phyloP scores from a whole-genome alignment of 2,113 vertebrate species.

The Bubo blakistoni region DNA sequence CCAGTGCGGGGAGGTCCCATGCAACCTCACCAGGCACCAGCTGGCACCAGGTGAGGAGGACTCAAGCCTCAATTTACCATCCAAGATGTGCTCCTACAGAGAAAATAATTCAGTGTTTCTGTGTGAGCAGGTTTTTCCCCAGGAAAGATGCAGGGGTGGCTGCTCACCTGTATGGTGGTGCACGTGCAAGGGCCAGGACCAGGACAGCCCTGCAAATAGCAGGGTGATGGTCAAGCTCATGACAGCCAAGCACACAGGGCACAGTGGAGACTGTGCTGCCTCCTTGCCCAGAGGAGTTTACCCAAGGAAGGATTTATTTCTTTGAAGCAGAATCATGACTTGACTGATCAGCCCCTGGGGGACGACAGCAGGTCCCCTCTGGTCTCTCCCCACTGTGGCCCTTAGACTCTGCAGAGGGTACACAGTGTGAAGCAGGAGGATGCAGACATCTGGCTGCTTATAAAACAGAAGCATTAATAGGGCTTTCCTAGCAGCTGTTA shows the following conservation, averaged over 20 bases:
- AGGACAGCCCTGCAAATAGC: background rate
- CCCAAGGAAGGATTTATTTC: background rate
- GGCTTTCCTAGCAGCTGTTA: background rate
- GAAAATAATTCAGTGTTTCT: background rate
- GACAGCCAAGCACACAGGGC: background rate
- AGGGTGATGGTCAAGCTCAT: background rate
- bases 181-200: background rate
- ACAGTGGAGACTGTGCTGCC: background rate
- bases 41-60: background rate
- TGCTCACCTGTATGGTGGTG: background rate
- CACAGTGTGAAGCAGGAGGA: background rate
- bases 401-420: background rate
- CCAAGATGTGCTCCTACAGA: background rate
- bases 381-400: background rate
- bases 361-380: background rate
- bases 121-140: background rate
- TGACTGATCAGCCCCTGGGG: background rate
- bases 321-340: background rate
- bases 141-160: background rate
- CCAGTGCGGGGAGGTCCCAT: background rate
- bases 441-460: background rate
- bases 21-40: background rate
- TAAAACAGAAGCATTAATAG: background rate
- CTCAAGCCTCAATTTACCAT: background rate
- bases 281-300: background rate